phyloP scores from a whole-genome alignment of 2,113 vertebrate species.

The Brachypteracias leptosomus region DNA sequence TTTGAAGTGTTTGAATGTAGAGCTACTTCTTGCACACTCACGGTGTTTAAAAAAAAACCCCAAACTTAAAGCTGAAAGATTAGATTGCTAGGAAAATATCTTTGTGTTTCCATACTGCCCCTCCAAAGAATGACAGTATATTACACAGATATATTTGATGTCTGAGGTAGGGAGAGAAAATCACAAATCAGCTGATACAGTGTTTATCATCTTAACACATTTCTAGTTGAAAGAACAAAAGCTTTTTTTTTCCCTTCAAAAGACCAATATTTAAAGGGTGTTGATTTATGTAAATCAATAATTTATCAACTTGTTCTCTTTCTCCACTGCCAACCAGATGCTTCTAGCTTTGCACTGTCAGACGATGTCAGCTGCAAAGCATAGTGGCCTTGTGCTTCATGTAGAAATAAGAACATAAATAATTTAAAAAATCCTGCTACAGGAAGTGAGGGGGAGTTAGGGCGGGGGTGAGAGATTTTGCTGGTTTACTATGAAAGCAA shows the following conservation, averaged over 20 bases:
- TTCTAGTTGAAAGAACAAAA: conserved; percentile 62
- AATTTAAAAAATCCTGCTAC: conserved; percentile 84
- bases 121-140: neutral
- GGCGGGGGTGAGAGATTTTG: conserved; percentile 68
- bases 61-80: neutral
- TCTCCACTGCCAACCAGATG: conserved; percentile 86
- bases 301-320: conserved; percentile 86
- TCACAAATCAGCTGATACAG: conserved; percentile 42
- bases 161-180: conserved; percentile 40
- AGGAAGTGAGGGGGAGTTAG: conserved; percentile 72
- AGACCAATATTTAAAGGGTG: conserved; percentile 83
- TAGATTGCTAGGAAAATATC: neutral
- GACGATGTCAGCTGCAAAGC: conserved; percentile 85
- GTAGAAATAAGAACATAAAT: conserved; percentile 91
- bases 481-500: conserved; percentile 67
- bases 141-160: neutral
- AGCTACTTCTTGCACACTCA: neutral
- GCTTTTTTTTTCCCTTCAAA: conserved; percentile 53
- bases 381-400: conserved; percentile 81
- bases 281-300: conserved; percentile 92
- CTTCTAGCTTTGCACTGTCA: conserved; percentile 77
- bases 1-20: neutral
- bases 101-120: neutral
- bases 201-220: conserved; percentile 68
- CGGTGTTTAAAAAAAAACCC: neutral